Conservation (phyloP, 1,140 invertebrate species). For the Lordiphosa collinella region DNA sequence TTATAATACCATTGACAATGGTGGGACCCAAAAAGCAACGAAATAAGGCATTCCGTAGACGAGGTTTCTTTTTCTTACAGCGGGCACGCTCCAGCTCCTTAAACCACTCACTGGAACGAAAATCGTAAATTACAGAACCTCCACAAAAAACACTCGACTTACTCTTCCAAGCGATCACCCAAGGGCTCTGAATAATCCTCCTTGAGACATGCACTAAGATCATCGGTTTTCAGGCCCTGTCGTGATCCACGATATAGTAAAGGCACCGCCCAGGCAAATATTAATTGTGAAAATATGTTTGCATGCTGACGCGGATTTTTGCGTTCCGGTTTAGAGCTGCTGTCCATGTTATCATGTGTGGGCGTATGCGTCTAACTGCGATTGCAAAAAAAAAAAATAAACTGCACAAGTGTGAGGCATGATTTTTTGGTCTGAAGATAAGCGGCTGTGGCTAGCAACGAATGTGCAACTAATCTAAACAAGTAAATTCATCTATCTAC, state of each 20-base stretch:
- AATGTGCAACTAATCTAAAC: background rate
- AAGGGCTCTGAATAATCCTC: slow-evolving; percentile 73
- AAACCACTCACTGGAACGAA: slow-evolving; percentile 80
- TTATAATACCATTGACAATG: slow-evolving; percentile 79
- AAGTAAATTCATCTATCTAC: too few relatives aligned
- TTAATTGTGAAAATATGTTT: slow-evolving; percentile 73
- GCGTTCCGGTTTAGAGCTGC: slow-evolving; percentile 64
- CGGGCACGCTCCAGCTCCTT: slow-evolving; percentile 79
- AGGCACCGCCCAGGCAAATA: slow-evolving; percentile 79
- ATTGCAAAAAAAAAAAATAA: slow-evolving; percentile 1
- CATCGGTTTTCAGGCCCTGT: slow-evolving; percentile 66
- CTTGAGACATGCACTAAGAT: slow-evolving; percentile 71
- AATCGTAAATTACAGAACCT: background rate
- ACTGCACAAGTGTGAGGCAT: slow-evolving; percentile 16
- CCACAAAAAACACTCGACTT: slow-evolving; percentile 13
- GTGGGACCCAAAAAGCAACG: slow-evolving; percentile 79
- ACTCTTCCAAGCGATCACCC: slow-evolving; percentile 78
- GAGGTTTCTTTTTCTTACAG: slow-evolving; percentile 73
- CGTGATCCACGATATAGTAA: slow-evolving; percentile 67
- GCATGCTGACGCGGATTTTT: slow-evolving; percentile 72
- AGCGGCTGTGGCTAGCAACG: background rate
- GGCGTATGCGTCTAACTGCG: slow-evolving; percentile 9
- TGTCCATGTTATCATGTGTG: slow-evolving; percentile 65
- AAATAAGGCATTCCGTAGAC: slow-evolving; percentile 78
- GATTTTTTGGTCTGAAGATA: slow-evolving; percentile 7